Evolutionary conservation across 2,797 vertebrate species (phyloP), one percentile per base, ranked within the genome.

Genomic region (Tokudaia muenninki): DNA sequence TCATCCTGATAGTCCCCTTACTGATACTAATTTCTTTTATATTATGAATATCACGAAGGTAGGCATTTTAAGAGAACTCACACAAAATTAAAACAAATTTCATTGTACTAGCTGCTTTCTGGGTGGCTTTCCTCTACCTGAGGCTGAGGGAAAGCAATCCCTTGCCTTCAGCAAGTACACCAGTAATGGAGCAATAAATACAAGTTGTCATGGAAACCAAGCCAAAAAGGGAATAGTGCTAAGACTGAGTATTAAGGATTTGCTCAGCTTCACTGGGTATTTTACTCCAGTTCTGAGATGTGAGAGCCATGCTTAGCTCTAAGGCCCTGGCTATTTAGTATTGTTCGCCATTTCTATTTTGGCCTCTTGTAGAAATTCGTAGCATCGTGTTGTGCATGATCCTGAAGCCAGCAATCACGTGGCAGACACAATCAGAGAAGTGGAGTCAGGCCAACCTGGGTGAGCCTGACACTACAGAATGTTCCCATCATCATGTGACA

Each of bases 121-220:
- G 59, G 57, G 47, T 24, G 24, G 26, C 26, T 86, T 70, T 22
- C 0, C 6, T 24, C 44, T 1, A 31, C n/a, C 0, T 0, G 2
- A 31, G 57, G 41, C 31, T 81, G 59, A 90, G 50, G 61, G 67
- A 94, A 92, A 90, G 61, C 55, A 55, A 74, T 92, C 81, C 55
- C 61, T 34, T 65, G 70, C 37, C 67, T 95, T 84, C 74, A 65
- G 95, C 31, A 70, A 92, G 81, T 81, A 79, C 7, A 24, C 26
- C 57, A 6, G 61, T 16, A 83, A 93, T 16, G 41, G 78, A 24
- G 77, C 84, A 81, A 37, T 93, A 97, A 87, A 74, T 94, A 75
- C 31, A 88, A 7, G 84, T 96, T 94, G 61, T 47, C 77, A 93
- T 93, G 92, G 97, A 94, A 97, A 97, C 95, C 55, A 86, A 92